Conservation (phyloP, 2,888 invertebrate species). For the Tiphia femorata region DNA sequence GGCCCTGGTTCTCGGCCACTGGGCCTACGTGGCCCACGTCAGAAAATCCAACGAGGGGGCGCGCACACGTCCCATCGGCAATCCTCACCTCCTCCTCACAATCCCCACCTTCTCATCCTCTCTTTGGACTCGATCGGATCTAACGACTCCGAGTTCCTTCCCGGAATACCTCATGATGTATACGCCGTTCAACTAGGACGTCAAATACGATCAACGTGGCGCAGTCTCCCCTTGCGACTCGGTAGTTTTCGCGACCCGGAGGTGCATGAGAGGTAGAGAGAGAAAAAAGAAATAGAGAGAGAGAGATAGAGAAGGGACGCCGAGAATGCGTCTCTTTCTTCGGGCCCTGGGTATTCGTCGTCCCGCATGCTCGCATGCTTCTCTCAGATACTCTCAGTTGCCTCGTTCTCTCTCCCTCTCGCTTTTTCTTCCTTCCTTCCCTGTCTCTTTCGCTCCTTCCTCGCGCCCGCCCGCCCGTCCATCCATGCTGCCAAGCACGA, state of each 20-base stretch:
- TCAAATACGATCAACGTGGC: neutral
- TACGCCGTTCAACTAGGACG: conserved; percentile 2
- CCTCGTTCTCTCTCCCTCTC: neutral
- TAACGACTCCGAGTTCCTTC: neutral
- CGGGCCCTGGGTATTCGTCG: conserved; percentile 34
- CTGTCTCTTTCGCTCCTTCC: conserved; percentile 17
- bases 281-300: conserved; percentile 39
- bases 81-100: too few species aligned
- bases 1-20: too few species aligned
- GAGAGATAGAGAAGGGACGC: conserved; percentile 9
- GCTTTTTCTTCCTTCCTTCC: too few species aligned
- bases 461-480: conserved; percentile 23
- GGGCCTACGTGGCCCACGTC: too few species aligned
- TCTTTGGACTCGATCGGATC: neutral
- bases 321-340: conserved; percentile 29
- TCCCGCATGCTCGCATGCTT: conserved; percentile 38
- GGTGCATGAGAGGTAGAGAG: conserved; percentile 4
- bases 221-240: neutral
- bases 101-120: neutral
- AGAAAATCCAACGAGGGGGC: too few species aligned
- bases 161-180: neutral
- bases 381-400: conserved; percentile 6
- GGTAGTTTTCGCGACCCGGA: neutral
- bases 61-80: too few species aligned
- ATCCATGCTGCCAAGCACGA: conserved; percentile 8